Conservation (phyloP, 1,140 invertebrate species). For the Cydia fagiglandana region DNA sequence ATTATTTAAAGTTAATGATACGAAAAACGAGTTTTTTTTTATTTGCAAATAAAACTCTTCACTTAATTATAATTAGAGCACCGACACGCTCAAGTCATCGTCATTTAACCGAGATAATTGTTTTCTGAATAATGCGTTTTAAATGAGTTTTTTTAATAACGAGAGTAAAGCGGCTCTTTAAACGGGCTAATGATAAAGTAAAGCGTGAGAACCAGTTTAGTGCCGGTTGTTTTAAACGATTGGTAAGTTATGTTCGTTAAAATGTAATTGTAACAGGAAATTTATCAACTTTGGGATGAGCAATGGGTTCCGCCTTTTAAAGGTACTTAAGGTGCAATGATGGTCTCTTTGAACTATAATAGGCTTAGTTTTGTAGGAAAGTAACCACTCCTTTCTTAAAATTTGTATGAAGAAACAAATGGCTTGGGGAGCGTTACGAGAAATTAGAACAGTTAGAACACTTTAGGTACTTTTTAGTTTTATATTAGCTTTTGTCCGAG, state of each 20-base stretch:
- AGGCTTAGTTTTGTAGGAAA: no score
- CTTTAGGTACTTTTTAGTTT: no score
- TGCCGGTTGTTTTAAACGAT: no score
- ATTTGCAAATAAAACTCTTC: neutral
- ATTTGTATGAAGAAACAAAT: no score
- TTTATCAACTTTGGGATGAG: neutral
- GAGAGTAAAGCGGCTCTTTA: neutral
- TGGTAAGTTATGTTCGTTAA: neutral
- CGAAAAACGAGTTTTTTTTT: neutral
- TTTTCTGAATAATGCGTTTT: conserved; percentile 1
- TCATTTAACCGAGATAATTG: neutral
- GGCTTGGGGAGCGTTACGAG: no score
- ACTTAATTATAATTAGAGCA: neutral
- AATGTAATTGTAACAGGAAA: neutral
- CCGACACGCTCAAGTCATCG: neutral
- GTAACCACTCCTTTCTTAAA: no score
- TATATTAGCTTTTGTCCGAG: no score
- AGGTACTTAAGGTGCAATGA: no score
- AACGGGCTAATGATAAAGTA: neutral
- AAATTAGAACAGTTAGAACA: no score
- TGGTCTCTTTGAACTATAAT: no score
- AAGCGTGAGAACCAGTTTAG: neutral
- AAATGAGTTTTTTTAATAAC: conserved; percentile 8
- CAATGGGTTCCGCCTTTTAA: neutral
- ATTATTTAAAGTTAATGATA: no score